Base-by-base conservation (phyloP, 2,888 invertebrate species). In the Gymnosoma rotundatum region DNA sequence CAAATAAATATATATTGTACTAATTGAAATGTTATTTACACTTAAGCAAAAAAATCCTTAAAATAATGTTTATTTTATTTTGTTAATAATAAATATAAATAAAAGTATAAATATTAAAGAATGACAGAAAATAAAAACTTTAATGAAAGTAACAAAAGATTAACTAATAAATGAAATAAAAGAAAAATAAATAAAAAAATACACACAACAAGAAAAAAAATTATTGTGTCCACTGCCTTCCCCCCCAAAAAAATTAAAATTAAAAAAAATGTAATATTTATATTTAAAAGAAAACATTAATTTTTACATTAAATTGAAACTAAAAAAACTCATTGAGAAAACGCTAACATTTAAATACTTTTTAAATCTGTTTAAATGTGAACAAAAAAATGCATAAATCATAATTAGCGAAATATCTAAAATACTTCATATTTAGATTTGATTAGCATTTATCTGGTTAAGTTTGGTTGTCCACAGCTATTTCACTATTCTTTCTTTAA, bases 211-310 rank as follows among this genome's bases (percentile, higher is more conserved):
- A 66, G 60, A 76, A 52, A 75, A 80, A 74, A 84, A 84, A 69
- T 78, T 81, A 84, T 69, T 78, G 78, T 81, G 84, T 84, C 69
- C 84, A 81, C 81, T 81, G 81, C 84, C 81, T 84, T 81, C 84
- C 84, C 80, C 81, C 81, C 81, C 78, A 60, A 50, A 78, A 83
- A 78, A 12, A 38, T 36, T 66, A 66, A 21, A 56, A 56, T 9
- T 32, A 14, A 50, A 18, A 83, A 60, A 64, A 69, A 50, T 56
- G 56, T 18, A 52, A 83, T 80, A 79, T 79, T 83, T 73, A 79
- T 50, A 79, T 79, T 78, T 70, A 64, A 8, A 32, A 48, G 16
- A 52, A 25, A 72, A 42, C 64, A 54, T 48, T 48, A 1, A 16
- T 48, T 48, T 48, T 48, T 48, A 48, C n/a, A 10, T 42, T 42